Conservation (phyloP, 2,888 invertebrate species). For the Caenorhabditis becei region DNA sequence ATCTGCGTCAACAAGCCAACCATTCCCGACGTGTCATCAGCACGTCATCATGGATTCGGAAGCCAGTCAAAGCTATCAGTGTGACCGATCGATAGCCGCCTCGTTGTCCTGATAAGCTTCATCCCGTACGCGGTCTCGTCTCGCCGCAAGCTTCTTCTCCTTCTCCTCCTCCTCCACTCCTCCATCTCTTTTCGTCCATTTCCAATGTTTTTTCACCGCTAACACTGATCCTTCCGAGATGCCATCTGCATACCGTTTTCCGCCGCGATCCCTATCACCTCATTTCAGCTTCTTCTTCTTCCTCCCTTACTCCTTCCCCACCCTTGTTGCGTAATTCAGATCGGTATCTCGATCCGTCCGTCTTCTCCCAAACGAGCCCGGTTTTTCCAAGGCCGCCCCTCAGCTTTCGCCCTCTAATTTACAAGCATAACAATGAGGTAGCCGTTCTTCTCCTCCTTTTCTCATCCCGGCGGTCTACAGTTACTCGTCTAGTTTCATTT, state of each 20-base stretch:
- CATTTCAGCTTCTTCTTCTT: conserved; percentile 14
- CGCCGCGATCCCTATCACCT: conserved; percentile 19
- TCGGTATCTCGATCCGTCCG: conserved; percentile 22
- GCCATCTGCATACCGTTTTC: conserved; percentile 22
- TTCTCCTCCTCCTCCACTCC: conserved; percentile 6
- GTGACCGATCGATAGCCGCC: conserved; percentile 44
- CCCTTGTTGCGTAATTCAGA: conserved; percentile 49
- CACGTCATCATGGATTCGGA: conserved; percentile 29
- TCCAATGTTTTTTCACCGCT: conserved; percentile 24
- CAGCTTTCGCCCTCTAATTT: conserved; percentile 19
- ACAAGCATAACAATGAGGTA: conserved; percentile 50
- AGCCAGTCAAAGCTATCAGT: conserved; percentile 47
- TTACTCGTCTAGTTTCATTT: conserved; percentile 40
- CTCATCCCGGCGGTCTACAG: conserved; percentile 9
- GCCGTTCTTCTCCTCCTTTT: not conserved
- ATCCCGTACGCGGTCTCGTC: conserved; percentile 23
- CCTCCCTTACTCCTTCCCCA: not conserved
- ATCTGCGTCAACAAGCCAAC: not conserved
- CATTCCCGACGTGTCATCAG: not conserved
- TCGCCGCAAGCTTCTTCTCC: conserved; percentile 16
- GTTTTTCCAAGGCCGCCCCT: conserved; percentile 32
- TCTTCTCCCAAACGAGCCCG: conserved; percentile 16
- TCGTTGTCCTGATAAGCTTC: conserved; percentile 27
- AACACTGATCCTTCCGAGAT: conserved; percentile 5
- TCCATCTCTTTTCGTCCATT: not conserved